Conservation (phyloP, 2,797 vertebrate species). For the Huso huso region DNA sequence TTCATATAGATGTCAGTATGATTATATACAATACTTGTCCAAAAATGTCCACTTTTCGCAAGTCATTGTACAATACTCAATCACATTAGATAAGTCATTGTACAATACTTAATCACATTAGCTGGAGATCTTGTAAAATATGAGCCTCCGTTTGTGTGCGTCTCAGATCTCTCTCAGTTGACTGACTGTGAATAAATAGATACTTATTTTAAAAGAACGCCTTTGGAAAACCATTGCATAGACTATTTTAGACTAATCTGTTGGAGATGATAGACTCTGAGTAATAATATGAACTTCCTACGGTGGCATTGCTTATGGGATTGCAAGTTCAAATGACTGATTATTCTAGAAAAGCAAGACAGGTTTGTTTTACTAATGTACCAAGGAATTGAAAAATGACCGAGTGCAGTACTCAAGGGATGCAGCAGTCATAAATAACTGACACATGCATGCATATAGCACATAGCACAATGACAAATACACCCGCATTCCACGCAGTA, state of each 20-base stretch:
- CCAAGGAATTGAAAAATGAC: background rate
- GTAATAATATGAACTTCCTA: conserved; percentile 1
- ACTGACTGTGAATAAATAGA: too few species aligned
- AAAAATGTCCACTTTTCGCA: too few species aligned
- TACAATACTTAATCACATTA: too few species aligned
- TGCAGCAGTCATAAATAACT: background rate
- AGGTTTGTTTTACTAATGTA: conserved; percentile 2
- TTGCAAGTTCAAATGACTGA: background rate
- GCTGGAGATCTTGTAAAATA: too few species aligned
- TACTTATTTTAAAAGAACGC: too few species aligned
- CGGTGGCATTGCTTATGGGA: background rate
- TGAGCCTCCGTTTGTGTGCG: too few species aligned
- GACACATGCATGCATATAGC: background rate
- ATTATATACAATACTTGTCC: too few species aligned
- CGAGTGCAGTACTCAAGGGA: background rate
- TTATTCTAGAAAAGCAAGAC: background rate
- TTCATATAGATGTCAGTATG: too few species aligned
- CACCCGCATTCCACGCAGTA: too few species aligned
- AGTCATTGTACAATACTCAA: too few species aligned
- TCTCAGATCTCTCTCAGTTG: too few species aligned
- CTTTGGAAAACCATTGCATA: background rate
- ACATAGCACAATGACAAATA: background rate
- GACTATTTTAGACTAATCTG: background rate
- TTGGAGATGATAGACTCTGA: background rate
- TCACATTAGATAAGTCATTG: too few species aligned